Percentiles rank a stretch among this genome's conserved stretches.
These are phyloP conservation scores for Echinops telfairi DNA, from an alignment of 2,113 vertebrate genomes.

Conservation along the genomic window DNA sequence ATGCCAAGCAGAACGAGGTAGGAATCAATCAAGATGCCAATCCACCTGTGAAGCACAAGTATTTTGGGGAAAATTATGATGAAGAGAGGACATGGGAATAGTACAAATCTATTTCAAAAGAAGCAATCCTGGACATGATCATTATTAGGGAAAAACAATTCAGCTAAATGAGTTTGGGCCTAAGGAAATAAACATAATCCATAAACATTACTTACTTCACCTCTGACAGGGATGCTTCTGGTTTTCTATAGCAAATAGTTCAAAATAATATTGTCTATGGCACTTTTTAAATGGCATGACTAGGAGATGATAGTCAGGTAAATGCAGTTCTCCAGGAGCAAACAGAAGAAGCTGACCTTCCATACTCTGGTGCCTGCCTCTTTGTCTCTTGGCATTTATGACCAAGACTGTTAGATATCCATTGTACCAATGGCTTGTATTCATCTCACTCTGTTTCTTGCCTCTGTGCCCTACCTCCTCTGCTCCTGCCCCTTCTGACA, in stretches of 20 bases:
- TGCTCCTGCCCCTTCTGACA: neutral
- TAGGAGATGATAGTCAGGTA: neutral
- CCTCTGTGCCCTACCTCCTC: neutral
- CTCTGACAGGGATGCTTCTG: constrained; percentile 9
- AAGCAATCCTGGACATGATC: neutral
- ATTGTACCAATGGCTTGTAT: accelerated
- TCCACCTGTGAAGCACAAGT: neutral
- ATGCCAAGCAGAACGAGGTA: constrained; percentile 29
- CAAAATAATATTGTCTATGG: constrained; percentile 3
- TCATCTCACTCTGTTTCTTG: no score
- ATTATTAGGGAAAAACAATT: neutral
- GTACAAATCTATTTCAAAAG: constrained; percentile 10
- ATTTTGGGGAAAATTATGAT: neutral
- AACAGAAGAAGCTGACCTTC: neutral
- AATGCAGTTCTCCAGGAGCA: neutral
- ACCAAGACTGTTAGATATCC: neutral
- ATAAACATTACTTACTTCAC: neutral
- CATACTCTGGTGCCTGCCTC: neutral
- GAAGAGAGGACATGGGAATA: neutral
- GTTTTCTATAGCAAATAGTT: neutral
- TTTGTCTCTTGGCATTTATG: neutral
- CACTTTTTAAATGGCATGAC: neutral
- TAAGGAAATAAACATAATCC: neutral
- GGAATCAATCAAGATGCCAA: constrained; percentile 30
- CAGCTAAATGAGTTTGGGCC: neutral